Conservation (phyloP, 2,888 invertebrate genomes). For the Conomelus anceps region DNA sequence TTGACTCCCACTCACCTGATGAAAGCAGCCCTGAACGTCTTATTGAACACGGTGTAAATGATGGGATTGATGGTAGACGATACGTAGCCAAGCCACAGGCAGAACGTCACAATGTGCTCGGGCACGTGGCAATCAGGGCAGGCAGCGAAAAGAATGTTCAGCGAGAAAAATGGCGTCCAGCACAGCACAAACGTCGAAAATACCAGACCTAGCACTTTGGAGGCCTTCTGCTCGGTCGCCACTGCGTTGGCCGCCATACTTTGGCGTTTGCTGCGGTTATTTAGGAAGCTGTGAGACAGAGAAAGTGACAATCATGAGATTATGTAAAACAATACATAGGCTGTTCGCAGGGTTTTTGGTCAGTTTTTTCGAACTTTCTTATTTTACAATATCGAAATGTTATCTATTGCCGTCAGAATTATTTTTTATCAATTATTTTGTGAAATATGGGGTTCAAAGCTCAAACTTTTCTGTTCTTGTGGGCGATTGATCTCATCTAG, state of each 20-base stretch:
- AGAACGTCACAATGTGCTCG: slow-evolving; percentile 67
- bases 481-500: too few species aligned
- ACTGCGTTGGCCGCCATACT: slow-evolving; percentile 72
- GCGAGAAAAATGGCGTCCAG: slow-evolving; percentile 87
- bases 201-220: slow-evolving; percentile 83
- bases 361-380: too few species aligned
- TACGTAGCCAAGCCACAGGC: slow-evolving; percentile 87
- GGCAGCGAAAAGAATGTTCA: slow-evolving; percentile 80
- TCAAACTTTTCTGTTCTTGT: too few species aligned
- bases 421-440: too few species aligned
- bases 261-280: slow-evolving; percentile 40
- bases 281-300: slow-evolving; percentile 22
- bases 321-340: too few species aligned
- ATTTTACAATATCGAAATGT: too few species aligned
- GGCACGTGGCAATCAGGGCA: slow-evolving; percentile 74
- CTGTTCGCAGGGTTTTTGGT: too few species aligned
- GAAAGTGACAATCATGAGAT: too few species aligned
- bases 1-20: slow-evolving; percentile 48
- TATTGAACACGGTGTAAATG: slow-evolving; percentile 89
- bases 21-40: slow-evolving; percentile 80
- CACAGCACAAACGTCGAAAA: slow-evolving; percentile 90
- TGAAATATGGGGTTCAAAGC: too few species aligned
- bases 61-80: slow-evolving; percentile 90
- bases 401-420: too few species aligned
- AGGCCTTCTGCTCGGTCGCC: slow-evolving; percentile 91